Evolutionary conservation across 1,140 invertebrate species (phyloP).

Genomic region (Drosophila kurseongensis): DNA sequence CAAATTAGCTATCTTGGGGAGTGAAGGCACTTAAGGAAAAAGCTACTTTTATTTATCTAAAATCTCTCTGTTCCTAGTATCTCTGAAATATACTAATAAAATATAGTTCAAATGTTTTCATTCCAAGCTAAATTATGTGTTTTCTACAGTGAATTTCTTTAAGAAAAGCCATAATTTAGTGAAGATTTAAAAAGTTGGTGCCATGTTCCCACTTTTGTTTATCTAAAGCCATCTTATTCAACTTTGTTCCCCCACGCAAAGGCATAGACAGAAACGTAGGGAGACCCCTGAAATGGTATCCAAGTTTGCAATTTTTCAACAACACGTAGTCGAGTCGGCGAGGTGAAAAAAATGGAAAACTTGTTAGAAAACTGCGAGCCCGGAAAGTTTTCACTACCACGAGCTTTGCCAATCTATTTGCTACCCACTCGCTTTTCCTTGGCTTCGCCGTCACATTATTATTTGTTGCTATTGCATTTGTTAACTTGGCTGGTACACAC

Average conservation of each 20-base stretch:
- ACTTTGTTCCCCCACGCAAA: background rate
- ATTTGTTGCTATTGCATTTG: conserved; percentile 67
- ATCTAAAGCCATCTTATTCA: background rate
- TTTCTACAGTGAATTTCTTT: too few relatives aligned
- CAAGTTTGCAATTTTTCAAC: conserved; percentile 59
- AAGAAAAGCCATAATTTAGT: too few relatives aligned
- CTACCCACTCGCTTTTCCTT: conserved; percentile 43
- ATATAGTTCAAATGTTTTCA: too few relatives aligned
- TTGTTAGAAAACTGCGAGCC: conserved; percentile 44
- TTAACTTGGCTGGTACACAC: conserved; percentile 33
- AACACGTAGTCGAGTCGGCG: conserved; percentile 33
- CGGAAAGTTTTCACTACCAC: conserved; percentile 60
- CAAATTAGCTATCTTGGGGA: background rate
- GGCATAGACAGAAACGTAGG: conserved; percentile 10
- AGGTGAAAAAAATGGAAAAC: conserved; percentile 6
- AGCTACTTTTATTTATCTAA: too few relatives aligned
- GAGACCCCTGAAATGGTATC: conserved; percentile 44
- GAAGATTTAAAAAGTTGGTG: background rate
- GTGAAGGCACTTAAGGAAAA: too few relatives aligned
- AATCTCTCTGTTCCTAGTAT: too few relatives aligned
- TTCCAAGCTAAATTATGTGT: too few relatives aligned
- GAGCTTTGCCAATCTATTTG: conserved; percentile 60
- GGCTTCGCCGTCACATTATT: conserved; percentile 43
- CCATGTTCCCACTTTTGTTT: background rate
- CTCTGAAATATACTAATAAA: too few relatives aligned